Conservation (phyloP, 2,113 vertebrate species). For the Penelope pileata region DNA sequence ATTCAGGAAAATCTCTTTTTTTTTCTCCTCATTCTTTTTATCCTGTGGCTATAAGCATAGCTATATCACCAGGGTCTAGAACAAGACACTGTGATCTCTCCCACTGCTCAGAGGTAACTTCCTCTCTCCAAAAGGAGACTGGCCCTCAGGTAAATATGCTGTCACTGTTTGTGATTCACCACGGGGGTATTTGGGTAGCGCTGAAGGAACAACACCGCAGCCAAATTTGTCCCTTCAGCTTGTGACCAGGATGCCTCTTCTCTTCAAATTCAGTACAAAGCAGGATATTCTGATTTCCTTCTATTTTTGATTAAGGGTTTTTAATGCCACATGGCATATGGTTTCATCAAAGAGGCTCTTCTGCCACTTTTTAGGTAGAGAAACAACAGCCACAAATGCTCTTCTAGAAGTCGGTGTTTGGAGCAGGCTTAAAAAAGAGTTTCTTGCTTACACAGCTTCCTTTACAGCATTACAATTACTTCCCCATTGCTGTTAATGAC, state of each 20-base stretch:
- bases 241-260: background rate
- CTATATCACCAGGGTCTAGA: background rate
- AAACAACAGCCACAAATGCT: background rate
- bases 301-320: background rate
- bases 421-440: background rate
- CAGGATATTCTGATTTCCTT: background rate
- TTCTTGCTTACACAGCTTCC: background rate
- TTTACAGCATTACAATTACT: background rate
- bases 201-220: background rate
- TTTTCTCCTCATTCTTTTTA: background rate
- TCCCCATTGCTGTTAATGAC: fast-evolving
- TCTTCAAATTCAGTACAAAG: background rate
- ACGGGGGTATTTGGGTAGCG: background rate
- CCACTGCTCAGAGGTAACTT: background rate
- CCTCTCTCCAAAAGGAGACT: background rate
- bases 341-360: background rate
- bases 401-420: background rate
- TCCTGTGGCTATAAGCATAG: background rate
- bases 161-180: background rate
- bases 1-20: background rate
- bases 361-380: background rate
- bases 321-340: background rate
- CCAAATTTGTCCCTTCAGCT: background rate
- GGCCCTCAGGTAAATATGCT: background rate
- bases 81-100: background rate